Conservation (phyloP, 1,140 invertebrate species). For the Nixonia krombeini region DNA sequence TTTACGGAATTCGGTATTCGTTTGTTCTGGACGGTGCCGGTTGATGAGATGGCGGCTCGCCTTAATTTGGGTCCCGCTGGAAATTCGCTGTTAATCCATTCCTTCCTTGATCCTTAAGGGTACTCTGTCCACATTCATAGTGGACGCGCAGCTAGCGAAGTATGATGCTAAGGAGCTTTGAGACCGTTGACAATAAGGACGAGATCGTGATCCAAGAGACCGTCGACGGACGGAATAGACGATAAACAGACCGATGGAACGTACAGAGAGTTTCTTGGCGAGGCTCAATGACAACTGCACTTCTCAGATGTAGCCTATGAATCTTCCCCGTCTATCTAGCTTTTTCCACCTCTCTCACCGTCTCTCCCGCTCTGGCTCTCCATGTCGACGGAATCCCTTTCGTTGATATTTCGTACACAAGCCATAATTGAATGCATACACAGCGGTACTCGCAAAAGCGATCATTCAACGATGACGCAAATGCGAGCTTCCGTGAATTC, state of each 20-base stretch:
- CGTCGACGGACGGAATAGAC: slow-evolving; percentile 27
- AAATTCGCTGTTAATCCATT: slow-evolving; percentile 31
- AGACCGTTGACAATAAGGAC: slow-evolving; percentile 33
- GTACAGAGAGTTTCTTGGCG: slow-evolving; percentile 16
- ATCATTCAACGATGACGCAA: slow-evolving; percentile 21
- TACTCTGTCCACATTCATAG: slow-evolving; percentile 30
- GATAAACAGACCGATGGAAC: slow-evolving; percentile 35
- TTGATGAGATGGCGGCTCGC: background rate
- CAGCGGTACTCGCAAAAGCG: slow-evolving; percentile 13
- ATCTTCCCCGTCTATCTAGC: background rate
- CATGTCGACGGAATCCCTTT: background rate
- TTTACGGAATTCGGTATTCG: slow-evolving; percentile 3
- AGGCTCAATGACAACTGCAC: slow-evolving; percentile 16
- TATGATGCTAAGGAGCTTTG: slow-evolving; percentile 40
- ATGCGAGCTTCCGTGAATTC: slow-evolving; percentile 15
- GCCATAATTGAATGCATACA: slow-evolving; percentile 61
- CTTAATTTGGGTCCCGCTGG: slow-evolving; percentile 19
- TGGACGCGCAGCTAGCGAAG: slow-evolving; percentile 32
- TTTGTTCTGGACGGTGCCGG: background rate
- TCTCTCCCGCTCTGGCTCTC: background rate
- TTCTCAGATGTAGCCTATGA: slow-evolving; percentile 2
- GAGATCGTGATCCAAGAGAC: slow-evolving; percentile 21
- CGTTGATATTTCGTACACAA: slow-evolving; percentile 23
- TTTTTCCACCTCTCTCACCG: background rate
- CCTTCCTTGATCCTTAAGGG: slow-evolving; percentile 28